These are phyloP conservation scores for Ceuthmochares aereus DNA, from an alignment of 2,113 vertebrate genomes.

Conservation along the genomic window DNA sequence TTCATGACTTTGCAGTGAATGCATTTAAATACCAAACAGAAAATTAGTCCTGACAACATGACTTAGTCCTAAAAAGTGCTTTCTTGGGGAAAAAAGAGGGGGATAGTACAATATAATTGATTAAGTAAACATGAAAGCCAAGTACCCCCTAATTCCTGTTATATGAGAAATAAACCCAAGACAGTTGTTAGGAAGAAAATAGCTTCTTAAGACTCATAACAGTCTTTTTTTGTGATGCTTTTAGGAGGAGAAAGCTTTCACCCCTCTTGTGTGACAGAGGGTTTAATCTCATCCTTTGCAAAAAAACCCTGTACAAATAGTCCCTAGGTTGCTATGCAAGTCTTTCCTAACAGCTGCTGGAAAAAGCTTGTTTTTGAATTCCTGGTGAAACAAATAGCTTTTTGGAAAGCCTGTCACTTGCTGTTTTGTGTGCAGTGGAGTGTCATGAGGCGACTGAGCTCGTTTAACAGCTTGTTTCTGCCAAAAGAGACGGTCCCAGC, in stretches of 20 bases:
- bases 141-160: background rate
- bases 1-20: background rate
- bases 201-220: background rate
- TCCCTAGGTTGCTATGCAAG: constrained; percentile 1
- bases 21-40: background rate
- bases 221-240: background rate
- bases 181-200: background rate
- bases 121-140: background rate
- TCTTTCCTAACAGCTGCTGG: constrained; percentile 49
- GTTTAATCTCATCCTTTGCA: constrained; percentile 14
- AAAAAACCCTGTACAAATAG: constrained; percentile 8
- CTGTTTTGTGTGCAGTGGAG: constrained; percentile 48
- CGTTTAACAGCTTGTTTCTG: constrained; percentile 36
- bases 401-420: constrained; percentile 50
- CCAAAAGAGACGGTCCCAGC: constrained; percentile 5
- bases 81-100: background rate
- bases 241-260: background rate
- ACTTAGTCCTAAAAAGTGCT: background rate
- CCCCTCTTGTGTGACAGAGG: background rate
- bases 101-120: background rate
- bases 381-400: constrained; percentile 43
- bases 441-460: constrained; percentile 56
- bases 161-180: background rate
- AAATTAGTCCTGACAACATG: background rate
- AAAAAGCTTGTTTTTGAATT: constrained; percentile 43